A percentile compares a stretch with the other conserved stretches of the same genome.
These are phyloP conservation scores for Brachyrhaphis roseni DNA, from an alignment of 2,797 vertebrate species.

Conservation along the genomic window DNA sequence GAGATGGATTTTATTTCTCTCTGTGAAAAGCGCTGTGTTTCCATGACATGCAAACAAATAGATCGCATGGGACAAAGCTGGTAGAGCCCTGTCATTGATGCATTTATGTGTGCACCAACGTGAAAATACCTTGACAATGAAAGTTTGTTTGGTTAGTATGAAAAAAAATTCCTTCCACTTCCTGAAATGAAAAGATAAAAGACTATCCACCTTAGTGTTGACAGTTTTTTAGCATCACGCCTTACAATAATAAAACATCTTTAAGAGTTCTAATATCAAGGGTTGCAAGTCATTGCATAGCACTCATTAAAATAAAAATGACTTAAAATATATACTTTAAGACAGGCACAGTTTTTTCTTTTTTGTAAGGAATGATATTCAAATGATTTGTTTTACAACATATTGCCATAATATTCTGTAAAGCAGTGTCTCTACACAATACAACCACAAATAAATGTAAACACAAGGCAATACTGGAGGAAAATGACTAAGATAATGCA, in stretches of 20 bases:
- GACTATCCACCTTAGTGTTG: neutral
- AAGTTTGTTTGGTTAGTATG: conserved; percentile 20
- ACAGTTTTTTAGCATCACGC: conserved; percentile 6
- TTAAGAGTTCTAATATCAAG: neutral
- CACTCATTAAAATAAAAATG: neutral
- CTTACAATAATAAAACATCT: neutral
- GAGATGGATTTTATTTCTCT: conserved; percentile 34
- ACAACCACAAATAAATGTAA: neutral
- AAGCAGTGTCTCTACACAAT: neutral
- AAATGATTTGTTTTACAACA: neutral
- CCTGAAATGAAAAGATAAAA: conserved; percentile 19
- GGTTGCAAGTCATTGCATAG: neutral
- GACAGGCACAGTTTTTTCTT: neutral
- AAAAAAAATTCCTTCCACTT: conserved; percentile 18
- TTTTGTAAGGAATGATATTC: neutral
- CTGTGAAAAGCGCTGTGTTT: conserved; percentile 25
- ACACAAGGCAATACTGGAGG: too few relatives aligned
- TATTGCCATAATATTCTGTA: neutral
- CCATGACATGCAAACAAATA: conserved; percentile 30
- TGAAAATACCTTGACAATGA: conserved; percentile 18
- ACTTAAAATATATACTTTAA: neutral
- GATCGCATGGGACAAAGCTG: neutral
- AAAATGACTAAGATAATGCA: too few relatives aligned
- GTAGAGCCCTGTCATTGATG: conserved; percentile 7
- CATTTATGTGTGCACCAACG: conserved; percentile 6